Evolutionary conservation across 2,113 vertebrate genomes (phyloP).

Genomic region (Rhipidura dahli): DNA sequence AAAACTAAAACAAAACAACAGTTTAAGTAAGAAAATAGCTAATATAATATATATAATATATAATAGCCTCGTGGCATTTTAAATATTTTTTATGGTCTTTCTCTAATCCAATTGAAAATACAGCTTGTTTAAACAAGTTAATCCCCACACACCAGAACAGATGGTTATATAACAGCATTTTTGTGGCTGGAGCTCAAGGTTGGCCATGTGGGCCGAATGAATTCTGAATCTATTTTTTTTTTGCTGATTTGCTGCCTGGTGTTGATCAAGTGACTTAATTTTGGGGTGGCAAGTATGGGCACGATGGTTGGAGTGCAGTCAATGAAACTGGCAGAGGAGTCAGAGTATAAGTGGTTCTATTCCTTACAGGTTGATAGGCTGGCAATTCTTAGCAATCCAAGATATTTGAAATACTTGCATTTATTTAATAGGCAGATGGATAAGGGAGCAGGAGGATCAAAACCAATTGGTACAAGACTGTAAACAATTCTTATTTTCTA

Average conservation of each 20-base stretch:
- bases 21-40: not conserved
- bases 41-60: not conserved
- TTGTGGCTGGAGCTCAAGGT: not conserved
- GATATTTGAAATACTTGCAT: not conserved
- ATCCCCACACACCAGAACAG: not conserved
- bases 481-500: not conserved
- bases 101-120: not conserved
- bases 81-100: not conserved
- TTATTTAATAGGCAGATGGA: not conserved
- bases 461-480: not conserved
- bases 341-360: not conserved
- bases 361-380: not conserved
- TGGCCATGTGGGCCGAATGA: not conserved
- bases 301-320: not conserved
- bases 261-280: not conserved
- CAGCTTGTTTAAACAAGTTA: not conserved
- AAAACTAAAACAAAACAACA: not conserved
- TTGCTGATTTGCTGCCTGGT: not conserved
- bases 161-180: not conserved
- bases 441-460: not conserved
- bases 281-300: fast-evolving
- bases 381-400: not conserved
- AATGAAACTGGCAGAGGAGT: not conserved
- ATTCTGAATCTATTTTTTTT: not conserved
- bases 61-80: not conserved